Conservation (phyloP, 2,888 invertebrate species). For the Tholera decimalis region DNA sequence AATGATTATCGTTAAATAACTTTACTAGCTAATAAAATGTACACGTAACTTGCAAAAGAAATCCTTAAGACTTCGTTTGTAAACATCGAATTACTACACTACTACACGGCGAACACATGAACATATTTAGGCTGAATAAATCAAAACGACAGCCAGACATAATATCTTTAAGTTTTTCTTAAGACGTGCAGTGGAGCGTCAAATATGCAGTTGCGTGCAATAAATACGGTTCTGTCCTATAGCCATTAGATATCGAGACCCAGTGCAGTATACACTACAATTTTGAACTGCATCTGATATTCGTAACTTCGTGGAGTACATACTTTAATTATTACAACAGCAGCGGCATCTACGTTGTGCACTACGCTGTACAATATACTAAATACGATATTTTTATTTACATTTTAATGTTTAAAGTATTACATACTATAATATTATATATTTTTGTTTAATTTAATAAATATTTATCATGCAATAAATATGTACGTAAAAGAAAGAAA, state of each 20-base stretch:
- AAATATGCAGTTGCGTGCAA: conserved; percentile 75
- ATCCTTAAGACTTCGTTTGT: background rate
- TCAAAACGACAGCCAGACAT: background rate
- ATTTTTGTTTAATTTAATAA: background rate
- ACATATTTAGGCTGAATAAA: conserved; percentile 1
- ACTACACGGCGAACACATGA: conserved; percentile 19
- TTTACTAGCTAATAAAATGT: background rate
- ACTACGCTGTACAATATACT: conserved; percentile 31
- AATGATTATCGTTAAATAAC: conserved; percentile 1
- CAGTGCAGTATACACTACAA: conserved; percentile 68
- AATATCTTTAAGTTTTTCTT: conserved; percentile 11
- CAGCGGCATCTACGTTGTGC: conserved; percentile 46
- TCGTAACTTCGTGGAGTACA: conserved; percentile 79
- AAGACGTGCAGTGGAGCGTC: conserved; percentile 31
- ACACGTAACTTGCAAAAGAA: background rate
- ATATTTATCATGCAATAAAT: background rate
- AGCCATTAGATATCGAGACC: conserved; percentile 63
- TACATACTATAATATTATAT: background rate
- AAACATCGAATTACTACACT: background rate
- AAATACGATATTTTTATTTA: conserved; percentile 3
- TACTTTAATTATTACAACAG: conserved; percentile 37
- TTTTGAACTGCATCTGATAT: conserved; percentile 67
- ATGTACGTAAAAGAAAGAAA: background rate
- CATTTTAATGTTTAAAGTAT: background rate
- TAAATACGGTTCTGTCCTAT: conserved; percentile 70